These are phyloP conservation scores for Cossypha heuglini DNA, from an alignment of 2,797 vertebrate species.

Conservation along the genomic window DNA sequence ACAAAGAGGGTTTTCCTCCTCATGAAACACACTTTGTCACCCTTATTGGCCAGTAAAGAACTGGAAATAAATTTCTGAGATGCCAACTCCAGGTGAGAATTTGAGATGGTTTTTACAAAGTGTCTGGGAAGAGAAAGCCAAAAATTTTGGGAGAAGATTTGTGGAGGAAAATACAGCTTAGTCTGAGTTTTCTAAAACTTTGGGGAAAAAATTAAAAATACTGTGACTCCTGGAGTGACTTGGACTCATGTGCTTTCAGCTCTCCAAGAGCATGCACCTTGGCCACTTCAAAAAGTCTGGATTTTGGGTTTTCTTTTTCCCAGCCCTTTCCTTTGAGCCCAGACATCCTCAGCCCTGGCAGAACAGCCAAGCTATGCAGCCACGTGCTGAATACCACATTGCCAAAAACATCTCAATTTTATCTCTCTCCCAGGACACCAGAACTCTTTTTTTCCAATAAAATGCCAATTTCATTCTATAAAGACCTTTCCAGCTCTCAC, in stretches of 20 bases:
- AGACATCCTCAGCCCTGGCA: background rate
- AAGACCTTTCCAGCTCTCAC: background rate
- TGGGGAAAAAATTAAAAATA: background rate
- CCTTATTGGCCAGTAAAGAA: background rate
- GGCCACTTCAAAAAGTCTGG: background rate
- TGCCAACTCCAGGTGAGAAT: background rate
- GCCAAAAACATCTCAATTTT: background rate
- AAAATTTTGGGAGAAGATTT: background rate
- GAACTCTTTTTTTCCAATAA: background rate
- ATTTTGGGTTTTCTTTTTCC: background rate
- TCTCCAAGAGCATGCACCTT: rapidly evolving
- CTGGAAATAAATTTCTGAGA: background rate
- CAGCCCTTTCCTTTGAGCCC: background rate
- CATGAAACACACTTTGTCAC: background rate
- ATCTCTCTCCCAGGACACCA: background rate
- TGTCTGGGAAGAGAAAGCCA: background rate
- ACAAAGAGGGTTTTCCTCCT: background rate
- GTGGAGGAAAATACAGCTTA: background rate
- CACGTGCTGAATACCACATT: background rate
- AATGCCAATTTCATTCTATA: background rate
- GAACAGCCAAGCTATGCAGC: background rate
- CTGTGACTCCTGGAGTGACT: background rate
- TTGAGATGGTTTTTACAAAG: background rate
- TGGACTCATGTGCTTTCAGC: background rate
- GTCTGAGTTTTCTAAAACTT: background rate